Evolutionary conservation across 2,888 invertebrate species (phyloP).

Genomic region (Andrena bicolor): DNA sequence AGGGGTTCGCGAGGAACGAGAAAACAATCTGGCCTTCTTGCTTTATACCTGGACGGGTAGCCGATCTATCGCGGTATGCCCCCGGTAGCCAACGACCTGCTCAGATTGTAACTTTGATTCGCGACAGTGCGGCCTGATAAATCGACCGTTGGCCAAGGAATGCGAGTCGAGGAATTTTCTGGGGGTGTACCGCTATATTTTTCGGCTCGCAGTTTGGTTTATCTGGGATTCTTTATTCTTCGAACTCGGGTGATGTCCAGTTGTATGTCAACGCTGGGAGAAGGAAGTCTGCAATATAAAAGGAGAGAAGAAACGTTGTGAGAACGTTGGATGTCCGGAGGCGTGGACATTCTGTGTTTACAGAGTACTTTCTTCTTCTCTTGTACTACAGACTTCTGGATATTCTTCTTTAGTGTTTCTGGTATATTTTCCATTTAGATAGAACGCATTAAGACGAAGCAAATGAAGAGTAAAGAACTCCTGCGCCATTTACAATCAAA

Average conservation of each 20-base stretch:
- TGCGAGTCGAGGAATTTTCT: neutral
- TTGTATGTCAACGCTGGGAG: no score
- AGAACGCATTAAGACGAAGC: neutral
- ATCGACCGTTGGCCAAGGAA: slow-evolving; percentile 12
- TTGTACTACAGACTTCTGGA: no score
- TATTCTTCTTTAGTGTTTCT: no score
- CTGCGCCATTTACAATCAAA: slow-evolving; percentile 14
- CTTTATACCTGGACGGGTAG: slow-evolving; percentile 34
- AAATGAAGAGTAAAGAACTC: slow-evolving; percentile 10
- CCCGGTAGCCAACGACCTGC: slow-evolving; percentile 58
- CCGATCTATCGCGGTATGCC: slow-evolving; percentile 55
- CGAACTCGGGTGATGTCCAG: no score
- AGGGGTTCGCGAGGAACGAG: slow-evolving; percentile 42
- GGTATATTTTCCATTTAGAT: no score
- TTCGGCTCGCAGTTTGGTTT: no score
- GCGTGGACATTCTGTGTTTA: neutral
- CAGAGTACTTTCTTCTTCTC: neutral
- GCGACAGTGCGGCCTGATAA: slow-evolving; percentile 52
- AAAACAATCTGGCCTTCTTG: slow-evolving; percentile 66
- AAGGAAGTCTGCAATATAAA: no score
- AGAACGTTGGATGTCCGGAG: neutral
- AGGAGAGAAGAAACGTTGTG: no score
- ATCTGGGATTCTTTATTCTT: no score
- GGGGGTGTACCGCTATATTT: neutral
- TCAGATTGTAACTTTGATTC: slow-evolving; percentile 52